Evolutionary conservation across 2,888 invertebrate genomes (phyloP).

Genomic region (Parelbella ahira): DNA sequence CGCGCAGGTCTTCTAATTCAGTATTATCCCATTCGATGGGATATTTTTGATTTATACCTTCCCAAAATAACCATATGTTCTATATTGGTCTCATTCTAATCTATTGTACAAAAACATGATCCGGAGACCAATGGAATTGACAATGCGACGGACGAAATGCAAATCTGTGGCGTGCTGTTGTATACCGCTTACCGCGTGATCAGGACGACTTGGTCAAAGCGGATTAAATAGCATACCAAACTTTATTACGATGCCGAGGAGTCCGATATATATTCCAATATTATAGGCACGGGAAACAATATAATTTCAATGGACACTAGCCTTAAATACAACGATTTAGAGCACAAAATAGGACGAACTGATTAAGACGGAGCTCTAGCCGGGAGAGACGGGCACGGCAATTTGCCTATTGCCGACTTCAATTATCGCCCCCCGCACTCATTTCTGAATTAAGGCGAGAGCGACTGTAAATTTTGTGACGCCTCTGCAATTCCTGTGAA

Average conservation of each 20-base stretch:
- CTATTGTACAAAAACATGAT: constrained; percentile 49
- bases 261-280: constrained; percentile 55
- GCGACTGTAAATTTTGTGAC: constrained; percentile 68
- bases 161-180: constrained; percentile 62
- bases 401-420: constrained; percentile 77
- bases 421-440: constrained; percentile 79
- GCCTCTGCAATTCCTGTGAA: constrained; percentile 56
- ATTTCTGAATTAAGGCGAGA: constrained; percentile 77
- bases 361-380: constrained; percentile 43
- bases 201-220: constrained; percentile 43
- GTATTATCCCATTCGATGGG: constrained; percentile 25
- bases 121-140: constrained; percentile 56
- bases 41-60: too few species aligned
- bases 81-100: constrained; percentile 51
- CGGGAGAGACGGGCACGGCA: constrained; percentile 60
- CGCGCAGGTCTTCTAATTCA: constrained; percentile 32
- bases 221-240: constrained; percentile 42
- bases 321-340: constrained; percentile 40
- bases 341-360: constrained; percentile 38
- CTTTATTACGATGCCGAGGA: constrained; percentile 48
- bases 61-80: too few species aligned
- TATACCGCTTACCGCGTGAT: constrained; percentile 54
- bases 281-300: constrained; percentile 38
- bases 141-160: constrained; percentile 60
- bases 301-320: constrained; percentile 36